A percentile compares a stretch with the other conserved stretches of the same genome.
Evolutionary conservation across 2,888 invertebrate species (phyloP).

Genomic region (Pachydiplax longipennis): DNA sequence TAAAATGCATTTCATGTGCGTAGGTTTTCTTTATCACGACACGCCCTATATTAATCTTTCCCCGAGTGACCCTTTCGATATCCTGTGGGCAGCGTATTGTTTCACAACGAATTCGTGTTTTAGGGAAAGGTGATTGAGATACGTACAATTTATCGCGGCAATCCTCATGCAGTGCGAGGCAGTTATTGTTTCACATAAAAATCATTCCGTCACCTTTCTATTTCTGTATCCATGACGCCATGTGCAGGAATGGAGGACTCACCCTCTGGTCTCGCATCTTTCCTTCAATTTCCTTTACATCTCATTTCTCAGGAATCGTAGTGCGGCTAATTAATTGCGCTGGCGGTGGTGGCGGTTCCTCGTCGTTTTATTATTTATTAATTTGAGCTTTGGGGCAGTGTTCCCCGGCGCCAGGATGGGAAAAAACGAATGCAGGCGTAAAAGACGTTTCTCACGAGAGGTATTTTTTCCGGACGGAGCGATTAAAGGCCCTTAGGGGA

Average conservation of each 20-base stretch:
- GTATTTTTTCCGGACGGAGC: neutral
- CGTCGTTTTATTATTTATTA: neutral
- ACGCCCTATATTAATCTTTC: too few relatives aligned
- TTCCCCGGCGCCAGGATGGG: neutral
- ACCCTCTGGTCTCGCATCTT: neutral
- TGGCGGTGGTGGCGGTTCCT: neutral
- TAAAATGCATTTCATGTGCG: too few relatives aligned
- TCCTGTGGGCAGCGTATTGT: too few relatives aligned
- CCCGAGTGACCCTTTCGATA: too few relatives aligned
- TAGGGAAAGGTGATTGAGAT: neutral
- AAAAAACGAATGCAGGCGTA: neutral
- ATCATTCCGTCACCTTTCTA: neutral
- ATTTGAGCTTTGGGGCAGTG: neutral
- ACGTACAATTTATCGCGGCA: neutral
- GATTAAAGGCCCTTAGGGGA: neutral
- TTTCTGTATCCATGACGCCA: neutral
- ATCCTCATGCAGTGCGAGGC: neutral
- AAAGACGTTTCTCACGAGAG: constrained; percentile 20
- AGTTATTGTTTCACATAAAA: neutral
- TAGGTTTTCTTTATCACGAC: too few relatives aligned
- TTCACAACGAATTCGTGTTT: too few relatives aligned
- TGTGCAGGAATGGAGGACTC: neutral
- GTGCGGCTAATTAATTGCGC: neutral
- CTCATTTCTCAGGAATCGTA: constrained; percentile 14
- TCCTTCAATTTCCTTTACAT: neutral